Base-by-base conservation (phyloP, 2,888 invertebrate species). In the Hyposoter dolosus region DNA sequence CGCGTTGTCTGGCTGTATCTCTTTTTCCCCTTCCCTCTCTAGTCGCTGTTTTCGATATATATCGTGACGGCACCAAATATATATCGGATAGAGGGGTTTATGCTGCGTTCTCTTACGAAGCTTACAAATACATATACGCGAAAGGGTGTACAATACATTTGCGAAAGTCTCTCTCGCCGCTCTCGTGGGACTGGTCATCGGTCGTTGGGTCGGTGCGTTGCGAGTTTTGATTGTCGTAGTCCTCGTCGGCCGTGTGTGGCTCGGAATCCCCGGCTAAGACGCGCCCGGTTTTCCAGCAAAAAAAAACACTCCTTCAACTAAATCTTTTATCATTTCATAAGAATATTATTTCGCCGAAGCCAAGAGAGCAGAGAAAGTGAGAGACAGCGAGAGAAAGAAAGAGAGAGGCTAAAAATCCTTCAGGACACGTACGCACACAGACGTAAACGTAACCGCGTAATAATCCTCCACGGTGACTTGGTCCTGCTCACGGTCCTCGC, bases 231-330 rank as follows among this genome's bases (percentile, higher is more conserved):
- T 79, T 47, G 85, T 76, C 82, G 82, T 83, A 65, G 82, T 69
- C 82, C 74, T 75, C 74, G 78, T 79, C 76, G 82, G 69, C 71
- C 71, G 78, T 75, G 76, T 83, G 83, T 68, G 77, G 80, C 80
- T 83, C 86, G 86, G 86, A 81, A 81, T 81, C 81, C 86, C 86
- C 86, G 86, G 86, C 86, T 80, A 77, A 83, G 86, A 86, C 86
- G 86, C 86, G 86, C 86, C 83, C 86, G 83, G 86, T 83, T 78
- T 83, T 45, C 80, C 35, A 82, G 65, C 60, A 65, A 75, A 74
- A 68, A 76, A 63, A 72, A 50, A 72, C 23, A 56, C 50, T n/a
- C 65, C 35, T 68, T 43, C 35, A 23, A 23, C 43, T 43, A 35
- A 81, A 53, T 32, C 53, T 81, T 65, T 45, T 23, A 71, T 74